Base-by-base conservation (phyloP, 2,888 invertebrate genomes). In the Palloptera scutellata region DNA sequence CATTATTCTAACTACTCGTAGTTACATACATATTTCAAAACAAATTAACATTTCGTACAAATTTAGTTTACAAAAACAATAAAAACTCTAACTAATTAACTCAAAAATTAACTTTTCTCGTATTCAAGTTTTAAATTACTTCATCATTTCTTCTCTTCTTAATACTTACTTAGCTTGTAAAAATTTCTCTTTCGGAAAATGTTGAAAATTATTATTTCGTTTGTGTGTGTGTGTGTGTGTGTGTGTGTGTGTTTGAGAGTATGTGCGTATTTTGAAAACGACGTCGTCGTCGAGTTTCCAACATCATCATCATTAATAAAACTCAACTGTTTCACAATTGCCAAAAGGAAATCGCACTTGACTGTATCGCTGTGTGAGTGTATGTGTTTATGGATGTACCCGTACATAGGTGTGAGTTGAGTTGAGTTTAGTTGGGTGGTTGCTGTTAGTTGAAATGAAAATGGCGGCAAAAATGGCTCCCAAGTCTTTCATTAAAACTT, bases 401-500 rank as follows among this genome's bases (percentile, higher is more conserved):
- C 19, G 20, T 17, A 10, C n/a, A 41, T 42, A n/a, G 42, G 53
- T 41, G 19, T 64, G 40, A 41, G 64, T 59, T 30, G 40, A 41
- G 64, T 59, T 30, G 30, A 30, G 30, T 30, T 30, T 30, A 4
- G 30, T 30, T 30, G 30, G 30, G 30, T 30, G 30, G 30, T 30
- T n/a, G n/a, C n/a, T n/a, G n/a, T n/a, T n/a, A n/a, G n/a, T n/a
- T 30, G 6, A 30, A 61, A 61, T 53, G 64, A 71, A 72, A 72
- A 72, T 72, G 72, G 72, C 72, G 71, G 57, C 71, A 70, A 77
- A 82, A 82, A 82, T 81, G 81, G 81, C 80, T 84, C 84, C 83
- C 83, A 83, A 81, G 83, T 79, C 83, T 83, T 83, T 83, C 83
- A 84, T 83, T 83, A 83, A 83, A 83, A 83, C 83, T 83, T 84